Evolutionary conservation across 2,888 invertebrate genomes (phyloP).

Genomic region (Amblyjoppa proteus): DNA sequence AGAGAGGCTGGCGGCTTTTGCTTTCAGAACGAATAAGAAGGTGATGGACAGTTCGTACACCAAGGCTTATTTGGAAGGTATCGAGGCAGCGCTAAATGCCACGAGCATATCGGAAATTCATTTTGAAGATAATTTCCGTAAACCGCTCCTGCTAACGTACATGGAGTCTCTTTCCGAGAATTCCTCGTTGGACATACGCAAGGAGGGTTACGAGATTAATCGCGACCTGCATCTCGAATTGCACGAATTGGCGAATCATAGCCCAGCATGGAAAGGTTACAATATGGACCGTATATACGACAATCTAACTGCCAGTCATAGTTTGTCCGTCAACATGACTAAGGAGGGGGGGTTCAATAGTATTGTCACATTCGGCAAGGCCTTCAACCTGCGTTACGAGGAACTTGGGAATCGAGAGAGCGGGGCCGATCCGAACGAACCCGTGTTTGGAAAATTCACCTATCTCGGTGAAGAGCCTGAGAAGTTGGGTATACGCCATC

Average conservation of each 20-base stretch:
- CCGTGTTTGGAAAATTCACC: conserved; percentile 14
- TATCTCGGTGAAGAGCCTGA: conserved; percentile 18
- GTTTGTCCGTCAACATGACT: too few relatives aligned
- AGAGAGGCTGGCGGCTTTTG: background rate
- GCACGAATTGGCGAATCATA: background rate
- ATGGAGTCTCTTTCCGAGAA: background rate
- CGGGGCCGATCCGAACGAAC: background rate
- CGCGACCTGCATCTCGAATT: conserved; percentile 29
- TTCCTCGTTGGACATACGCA: background rate
- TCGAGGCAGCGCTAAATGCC: background rate
- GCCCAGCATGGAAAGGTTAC: background rate
- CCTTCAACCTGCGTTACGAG: conserved; percentile 24
- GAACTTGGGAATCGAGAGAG: background rate
- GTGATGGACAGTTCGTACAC: background rate
- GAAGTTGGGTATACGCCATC: background rate
- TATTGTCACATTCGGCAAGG: background rate
- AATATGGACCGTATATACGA: background rate
- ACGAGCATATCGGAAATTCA: background rate
- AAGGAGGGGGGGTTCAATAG: too few relatives aligned
- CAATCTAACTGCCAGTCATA: background rate
- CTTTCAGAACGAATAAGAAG: background rate
- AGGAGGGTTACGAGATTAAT: conserved; percentile 10
- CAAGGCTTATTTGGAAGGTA: background rate
- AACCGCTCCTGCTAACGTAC: background rate
- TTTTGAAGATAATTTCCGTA: background rate